Evolutionary conservation across 2,888 invertebrate species (phyloP).

Genomic region (Pantelozetes paolii): DNA sequence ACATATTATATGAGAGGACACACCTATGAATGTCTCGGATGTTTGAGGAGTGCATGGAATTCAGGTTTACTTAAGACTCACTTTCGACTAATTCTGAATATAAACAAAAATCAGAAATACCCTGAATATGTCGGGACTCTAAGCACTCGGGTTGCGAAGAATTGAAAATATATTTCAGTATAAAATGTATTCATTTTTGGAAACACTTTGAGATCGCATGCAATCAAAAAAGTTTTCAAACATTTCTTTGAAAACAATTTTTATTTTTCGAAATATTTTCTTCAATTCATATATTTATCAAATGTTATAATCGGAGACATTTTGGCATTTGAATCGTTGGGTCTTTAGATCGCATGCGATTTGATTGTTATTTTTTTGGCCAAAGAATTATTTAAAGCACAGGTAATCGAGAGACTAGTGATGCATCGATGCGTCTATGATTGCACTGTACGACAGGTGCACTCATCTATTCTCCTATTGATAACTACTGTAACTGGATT

Average conservation of each 20-base stretch:
- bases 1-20: constrained; percentile 15
- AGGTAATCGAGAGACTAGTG: neutral
- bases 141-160: neutral
- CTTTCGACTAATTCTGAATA: neutral
- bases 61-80: neutral
- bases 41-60: neutral
- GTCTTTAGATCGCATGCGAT: neutral
- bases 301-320: neutral
- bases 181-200: neutral
- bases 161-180: neutral
- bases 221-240: neutral
- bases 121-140: neutral
- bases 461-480: constrained; percentile 15
- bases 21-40: constrained; percentile 9
- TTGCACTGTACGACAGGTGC: constrained; percentile 10
- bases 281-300: neutral
- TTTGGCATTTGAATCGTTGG: neutral
- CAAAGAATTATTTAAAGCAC: neutral
- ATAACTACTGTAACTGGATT: neutral
- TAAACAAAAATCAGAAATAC: neutral
- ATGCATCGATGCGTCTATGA: constrained; percentile 3
- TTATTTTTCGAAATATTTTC: neutral
- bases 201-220: neutral
- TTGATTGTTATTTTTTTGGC: neutral
- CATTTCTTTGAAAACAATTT: neutral